These are phyloP conservation scores for Eulemur mongoz DNA, from an alignment of 2,797 vertebrate species.

Conservation along the genomic window DNA sequence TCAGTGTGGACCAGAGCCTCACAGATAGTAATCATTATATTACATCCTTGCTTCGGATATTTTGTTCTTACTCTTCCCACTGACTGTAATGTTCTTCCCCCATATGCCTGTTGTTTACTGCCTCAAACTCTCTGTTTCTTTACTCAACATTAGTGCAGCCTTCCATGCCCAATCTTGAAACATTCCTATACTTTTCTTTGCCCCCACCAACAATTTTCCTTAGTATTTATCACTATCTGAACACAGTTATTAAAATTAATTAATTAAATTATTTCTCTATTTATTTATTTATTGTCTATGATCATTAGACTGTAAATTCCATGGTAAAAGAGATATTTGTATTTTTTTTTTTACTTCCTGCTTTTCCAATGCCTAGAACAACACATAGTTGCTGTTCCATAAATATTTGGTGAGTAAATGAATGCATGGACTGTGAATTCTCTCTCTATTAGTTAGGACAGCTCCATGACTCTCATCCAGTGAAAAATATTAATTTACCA, in stretches of 20 bases:
- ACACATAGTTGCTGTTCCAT: background rate
- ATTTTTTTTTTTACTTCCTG: background rate
- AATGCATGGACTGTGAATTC: background rate
- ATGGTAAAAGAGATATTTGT: background rate
- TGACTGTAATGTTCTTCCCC: background rate
- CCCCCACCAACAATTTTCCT: background rate
- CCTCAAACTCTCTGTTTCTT: background rate
- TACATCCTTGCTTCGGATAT: background rate
- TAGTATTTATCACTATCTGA: background rate
- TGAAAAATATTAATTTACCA: background rate
- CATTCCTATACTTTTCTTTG: no score
- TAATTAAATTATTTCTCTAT: no score
- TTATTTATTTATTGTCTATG: background rate
- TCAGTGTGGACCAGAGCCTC: background rate
- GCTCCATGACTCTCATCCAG: background rate
- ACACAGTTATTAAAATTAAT: background rate
- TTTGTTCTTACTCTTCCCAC: background rate
- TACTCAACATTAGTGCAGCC: background rate
- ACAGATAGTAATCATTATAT: background rate
- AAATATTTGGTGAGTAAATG: background rate
- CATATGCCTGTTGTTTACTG: background rate
- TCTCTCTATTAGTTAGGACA: background rate
- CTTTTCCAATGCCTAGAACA: background rate
- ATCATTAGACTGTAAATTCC: background rate
- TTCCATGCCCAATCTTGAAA: background rate